Evolutionary conservation across 2,797 vertebrate genomes (phyloP), one percentile per base, ranked within the genome.

Genomic region (Dicrostonyx torquatus): DNA sequence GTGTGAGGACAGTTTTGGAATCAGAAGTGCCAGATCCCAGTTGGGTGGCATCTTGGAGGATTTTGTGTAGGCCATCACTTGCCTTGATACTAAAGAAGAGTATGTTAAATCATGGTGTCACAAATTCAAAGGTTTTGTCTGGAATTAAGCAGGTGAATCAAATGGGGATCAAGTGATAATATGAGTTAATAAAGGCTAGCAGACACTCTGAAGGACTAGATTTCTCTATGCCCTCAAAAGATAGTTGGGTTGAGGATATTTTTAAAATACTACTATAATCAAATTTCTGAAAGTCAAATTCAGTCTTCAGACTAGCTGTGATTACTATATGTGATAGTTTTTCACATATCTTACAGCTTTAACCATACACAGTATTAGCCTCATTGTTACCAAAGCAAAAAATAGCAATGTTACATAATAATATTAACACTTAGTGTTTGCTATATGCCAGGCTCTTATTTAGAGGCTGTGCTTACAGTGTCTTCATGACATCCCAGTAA

Each of bases 261-360:
- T 86, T 94, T 60, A 66, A 95, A 84, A 68, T 9, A n/a, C 6
- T 29, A 0, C 72, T 37, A 80, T 88, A 90, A 90, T 37, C 45
- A 91, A 91, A 58, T 31, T 6, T 77, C 37, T 90, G 73, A 90
- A 90, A 86, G 9, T 64, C 48, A 78, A 75, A 78, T 62, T 89
- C 58, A 75, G 29, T 58, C 53, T 89, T 89, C 29, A 78, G 6
- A 11, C 40, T 53, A 82, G 15, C 66, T 77, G 53, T 0, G 2
- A 89, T 60, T 75, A 37, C 40, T 73, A 6, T 53, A 68, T 17
- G 22, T 78, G 29, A 86, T 20, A 86, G 78, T 10, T 89, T 96
- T 55, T 48, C 45, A 58, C 58, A 6, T 20, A 60, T 10, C 1
- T 94, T 86, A 26, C 11, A 31, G 18, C 24, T 94, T 15, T 53